phyloP scores from a whole-genome alignment of 2,113 vertebrate genomes.

The Carassius auratus region DNA sequence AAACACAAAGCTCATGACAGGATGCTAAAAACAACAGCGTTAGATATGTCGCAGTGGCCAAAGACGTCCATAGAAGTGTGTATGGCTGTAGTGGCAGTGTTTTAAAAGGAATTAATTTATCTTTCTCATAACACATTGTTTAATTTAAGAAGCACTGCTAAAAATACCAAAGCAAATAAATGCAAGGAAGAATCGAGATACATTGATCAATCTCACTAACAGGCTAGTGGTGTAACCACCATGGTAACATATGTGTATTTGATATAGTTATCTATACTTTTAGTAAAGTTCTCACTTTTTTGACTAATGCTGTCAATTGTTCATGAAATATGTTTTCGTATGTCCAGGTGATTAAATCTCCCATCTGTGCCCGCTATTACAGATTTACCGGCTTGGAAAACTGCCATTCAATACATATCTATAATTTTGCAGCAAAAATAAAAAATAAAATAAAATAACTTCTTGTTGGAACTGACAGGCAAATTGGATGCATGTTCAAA shows the following conservation, averaged over 20 bases:
- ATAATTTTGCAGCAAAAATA: background rate
- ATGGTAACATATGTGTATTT: background rate
- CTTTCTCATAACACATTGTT: background rate
- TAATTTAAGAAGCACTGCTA: background rate
- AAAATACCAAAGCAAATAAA: background rate
- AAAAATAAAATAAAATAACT: background rate
- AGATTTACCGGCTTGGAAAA: constrained; percentile 22
- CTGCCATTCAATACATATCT: constrained; percentile 26
- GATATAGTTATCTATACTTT: background rate
- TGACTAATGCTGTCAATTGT: constrained; percentile 21
- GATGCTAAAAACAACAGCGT: background rate
- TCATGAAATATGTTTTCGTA: background rate
- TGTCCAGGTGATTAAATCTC: constrained; percentile 35
- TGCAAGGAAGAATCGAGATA: background rate
- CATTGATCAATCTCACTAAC: background rate
- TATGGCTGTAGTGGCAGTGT: background rate
- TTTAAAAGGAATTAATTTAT: background rate
- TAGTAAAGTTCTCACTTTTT: background rate
- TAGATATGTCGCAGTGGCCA: background rate
- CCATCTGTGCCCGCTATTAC: constrained; percentile 26
- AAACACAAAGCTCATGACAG: background rate
- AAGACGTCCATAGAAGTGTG: background rate
- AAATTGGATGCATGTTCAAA: constrained; percentile 3
- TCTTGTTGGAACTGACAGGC: background rate
- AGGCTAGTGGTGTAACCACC: background rate